These are phyloP conservation scores for Antigone vipio DNA, from an alignment of 2,113 vertebrate species.

Conservation along the genomic window DNA sequence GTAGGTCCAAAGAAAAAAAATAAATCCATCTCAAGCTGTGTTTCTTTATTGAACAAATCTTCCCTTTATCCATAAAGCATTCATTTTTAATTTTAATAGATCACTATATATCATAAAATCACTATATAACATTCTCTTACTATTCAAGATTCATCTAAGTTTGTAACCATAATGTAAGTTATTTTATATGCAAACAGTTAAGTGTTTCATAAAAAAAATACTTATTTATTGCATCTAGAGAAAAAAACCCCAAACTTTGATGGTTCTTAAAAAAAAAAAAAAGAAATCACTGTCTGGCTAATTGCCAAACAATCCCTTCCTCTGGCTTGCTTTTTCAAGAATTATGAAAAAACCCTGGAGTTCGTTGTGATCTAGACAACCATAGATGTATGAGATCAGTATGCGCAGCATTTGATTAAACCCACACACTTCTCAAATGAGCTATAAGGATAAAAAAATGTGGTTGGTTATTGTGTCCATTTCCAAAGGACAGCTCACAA, in stretches of 20 bases:
- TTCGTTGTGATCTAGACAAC: constrained; percentile 19
- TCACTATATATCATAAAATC: constrained; percentile 44
- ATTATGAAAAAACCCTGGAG: constrained; percentile 15
- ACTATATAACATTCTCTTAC: constrained; percentile 40
- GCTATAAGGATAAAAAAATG: constrained; percentile 10
- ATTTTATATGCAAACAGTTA: constrained; percentile 29
- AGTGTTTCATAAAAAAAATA: constrained; percentile 38
- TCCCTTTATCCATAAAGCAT: constrained; percentile 20
- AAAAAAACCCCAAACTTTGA: not conserved
- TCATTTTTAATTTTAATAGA: constrained; percentile 4
- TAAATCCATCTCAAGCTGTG: not conserved
- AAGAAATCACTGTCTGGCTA: not conserved
- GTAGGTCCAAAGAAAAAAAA: not conserved
- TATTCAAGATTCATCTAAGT: constrained; percentile 5
- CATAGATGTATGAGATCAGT: constrained; percentile 41
- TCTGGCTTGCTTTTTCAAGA: constrained; percentile 19
- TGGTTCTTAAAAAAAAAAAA: not conserved
- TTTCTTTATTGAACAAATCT: not conserved
- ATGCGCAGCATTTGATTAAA: constrained; percentile 52
- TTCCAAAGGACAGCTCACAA: constrained; percentile 71
- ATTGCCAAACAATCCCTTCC: constrained; percentile 35
- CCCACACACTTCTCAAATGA: constrained; percentile 31
- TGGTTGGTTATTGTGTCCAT: constrained; percentile 45
- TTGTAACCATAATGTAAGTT: not conserved
- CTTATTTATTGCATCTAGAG: constrained; percentile 45